Evolutionary conservation across 2,888 invertebrate species (phyloP).

Genomic region (Leptinotarsa tumamoca): DNA sequence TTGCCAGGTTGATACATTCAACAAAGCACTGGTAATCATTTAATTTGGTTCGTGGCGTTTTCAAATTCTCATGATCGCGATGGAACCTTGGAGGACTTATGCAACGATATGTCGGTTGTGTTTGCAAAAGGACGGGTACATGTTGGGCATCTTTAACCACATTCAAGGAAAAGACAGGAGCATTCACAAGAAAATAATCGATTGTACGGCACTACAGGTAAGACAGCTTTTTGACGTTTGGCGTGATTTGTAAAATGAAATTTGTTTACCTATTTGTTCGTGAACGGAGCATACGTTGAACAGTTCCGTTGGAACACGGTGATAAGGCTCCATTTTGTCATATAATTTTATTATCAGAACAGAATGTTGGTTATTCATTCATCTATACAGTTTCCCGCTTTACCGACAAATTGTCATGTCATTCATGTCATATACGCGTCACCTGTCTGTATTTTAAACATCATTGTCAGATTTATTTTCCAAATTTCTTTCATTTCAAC

Average conservation of each 20-base stretch:
- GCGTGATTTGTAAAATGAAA: not conserved
- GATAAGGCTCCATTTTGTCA: not conserved
- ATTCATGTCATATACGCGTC: not conserved
- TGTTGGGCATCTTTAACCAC: constrained; percentile 74
- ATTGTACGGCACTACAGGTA: constrained; percentile 66
- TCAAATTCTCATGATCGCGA: constrained; percentile 18
- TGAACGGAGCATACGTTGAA: too few relatives aligned
- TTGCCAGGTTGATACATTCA: constrained; percentile 47
- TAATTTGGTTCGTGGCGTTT: not conserved
- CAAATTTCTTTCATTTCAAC: not conserved
- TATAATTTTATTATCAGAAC: not conserved
- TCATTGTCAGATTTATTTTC: not conserved
- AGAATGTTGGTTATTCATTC: not conserved
- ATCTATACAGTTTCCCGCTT: constrained; percentile 28
- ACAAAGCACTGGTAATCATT: constrained; percentile 16
- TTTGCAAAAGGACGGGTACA: constrained; percentile 73
- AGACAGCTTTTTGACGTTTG: constrained; percentile 44
- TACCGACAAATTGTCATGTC: constrained; percentile 29
- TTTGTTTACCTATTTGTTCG: not conserved
- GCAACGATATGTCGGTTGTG: constrained; percentile 77
- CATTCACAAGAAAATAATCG: constrained; percentile 66
- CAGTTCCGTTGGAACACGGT: not conserved
- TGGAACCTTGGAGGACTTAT: constrained; percentile 71
- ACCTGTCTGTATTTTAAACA: not conserved
- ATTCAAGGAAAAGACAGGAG: constrained; percentile 65